Percentiles rank a stretch among this genome's conserved stretches.
phyloP scores from a whole-genome alignment of 2,888 invertebrate genomes.

The Tenthredo amoena region DNA sequence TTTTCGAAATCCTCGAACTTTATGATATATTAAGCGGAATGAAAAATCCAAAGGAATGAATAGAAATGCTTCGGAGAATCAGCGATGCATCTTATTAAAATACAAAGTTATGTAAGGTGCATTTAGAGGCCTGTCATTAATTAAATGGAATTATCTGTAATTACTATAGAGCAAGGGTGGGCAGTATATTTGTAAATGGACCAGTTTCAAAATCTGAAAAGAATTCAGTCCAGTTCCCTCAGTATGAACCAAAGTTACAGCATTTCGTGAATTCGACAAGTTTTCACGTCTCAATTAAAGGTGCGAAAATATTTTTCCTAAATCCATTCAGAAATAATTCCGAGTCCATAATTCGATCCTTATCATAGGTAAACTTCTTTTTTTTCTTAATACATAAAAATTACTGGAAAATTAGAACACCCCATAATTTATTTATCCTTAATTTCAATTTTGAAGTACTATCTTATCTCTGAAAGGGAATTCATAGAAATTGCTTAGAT shows the following conservation, averaged over 20 bases:
- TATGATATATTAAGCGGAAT: neutral
- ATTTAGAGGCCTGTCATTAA: neutral
- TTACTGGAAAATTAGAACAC: no score
- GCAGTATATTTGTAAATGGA: constrained; percentile 14
- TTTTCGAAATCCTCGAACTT: neutral
- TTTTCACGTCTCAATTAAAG: neutral
- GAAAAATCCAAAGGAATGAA: neutral
- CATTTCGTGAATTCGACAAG: neutral
- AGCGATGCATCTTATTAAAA: constrained; percentile 11
- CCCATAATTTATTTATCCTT: no score
- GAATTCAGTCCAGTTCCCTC: neutral
- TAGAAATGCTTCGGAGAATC: constrained; percentile 21
- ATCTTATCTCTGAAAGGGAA: neutral
- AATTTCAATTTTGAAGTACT: neutral
- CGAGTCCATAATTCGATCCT: no score
- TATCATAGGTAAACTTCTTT: no score
- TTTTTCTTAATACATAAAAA: no score
- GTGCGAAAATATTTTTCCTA: no score
- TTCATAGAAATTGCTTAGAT: neutral
- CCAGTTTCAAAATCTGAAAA: neutral
- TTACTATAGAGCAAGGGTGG: neutral
- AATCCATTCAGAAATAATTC: no score
- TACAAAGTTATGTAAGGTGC: neutral
- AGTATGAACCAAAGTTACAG: neutral
- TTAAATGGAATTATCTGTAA: neutral